phyloP scores from a whole-genome alignment of 1,140 invertebrate genomes.

The Vanessa atalanta region DNA sequence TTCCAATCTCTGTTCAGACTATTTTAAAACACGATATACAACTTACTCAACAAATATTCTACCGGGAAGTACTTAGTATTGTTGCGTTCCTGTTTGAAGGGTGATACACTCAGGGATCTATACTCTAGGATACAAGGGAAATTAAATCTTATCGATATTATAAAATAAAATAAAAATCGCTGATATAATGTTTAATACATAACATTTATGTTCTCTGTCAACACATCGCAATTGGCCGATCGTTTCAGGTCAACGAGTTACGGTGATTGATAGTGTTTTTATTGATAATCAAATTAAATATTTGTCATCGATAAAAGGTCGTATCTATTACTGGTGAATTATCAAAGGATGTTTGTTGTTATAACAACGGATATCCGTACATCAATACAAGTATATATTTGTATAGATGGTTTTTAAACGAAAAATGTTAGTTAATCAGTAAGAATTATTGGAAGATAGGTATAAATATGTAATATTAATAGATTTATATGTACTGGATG shows the following conservation, averaged over 20 bases:
- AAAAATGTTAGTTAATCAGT: no score
- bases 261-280: constrained; percentile 52
- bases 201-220: constrained; percentile 6
- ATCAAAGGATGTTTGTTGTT: neutral
- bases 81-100: no score
- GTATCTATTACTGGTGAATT: neutral
- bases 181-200: neutral
- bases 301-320: constrained; percentile 44
- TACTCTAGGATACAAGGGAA: no score
- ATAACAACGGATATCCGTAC: neutral
- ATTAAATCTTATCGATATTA: no score
- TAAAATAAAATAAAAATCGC: neutral
- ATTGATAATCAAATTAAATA: constrained; percentile 48
- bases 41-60: no score
- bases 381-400: neutral
- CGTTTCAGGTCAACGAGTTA: constrained; percentile 50
- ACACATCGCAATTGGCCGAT: constrained; percentile 18
- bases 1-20: no score
- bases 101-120: no score
- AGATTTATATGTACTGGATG: no score
- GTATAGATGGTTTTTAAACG: neutral
- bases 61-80: no score
- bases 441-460: no score
- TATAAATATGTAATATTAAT: no score
- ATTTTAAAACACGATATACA: no score